phyloP scores from a whole-genome alignment of 2,888 invertebrate species.

The Limnephilus marmoratus region DNA sequence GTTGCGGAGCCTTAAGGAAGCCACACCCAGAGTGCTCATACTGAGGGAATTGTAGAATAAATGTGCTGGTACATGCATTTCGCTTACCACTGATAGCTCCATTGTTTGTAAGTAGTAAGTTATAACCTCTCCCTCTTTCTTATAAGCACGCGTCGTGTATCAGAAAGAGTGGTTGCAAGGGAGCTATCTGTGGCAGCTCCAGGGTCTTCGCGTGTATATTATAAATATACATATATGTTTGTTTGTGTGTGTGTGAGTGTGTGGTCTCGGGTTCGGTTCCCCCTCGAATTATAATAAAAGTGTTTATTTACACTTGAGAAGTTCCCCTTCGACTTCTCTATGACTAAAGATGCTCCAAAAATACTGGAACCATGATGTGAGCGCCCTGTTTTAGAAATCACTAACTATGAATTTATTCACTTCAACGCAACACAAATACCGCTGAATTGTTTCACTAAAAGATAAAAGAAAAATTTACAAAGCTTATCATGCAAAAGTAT shows the following conservation, averaged over 20 bases:
- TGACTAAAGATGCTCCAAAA: constrained; percentile 32
- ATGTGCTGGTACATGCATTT: neutral
- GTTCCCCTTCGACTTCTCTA: constrained; percentile 48
- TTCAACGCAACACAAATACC: neutral
- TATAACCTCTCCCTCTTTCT: neutral
- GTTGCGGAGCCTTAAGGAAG: neutral
- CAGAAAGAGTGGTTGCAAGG: neutral
- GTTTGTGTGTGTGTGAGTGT: neutral
- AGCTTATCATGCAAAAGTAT: no score
- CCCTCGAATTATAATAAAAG: constrained; percentile 42
- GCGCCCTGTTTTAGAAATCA: neutral
- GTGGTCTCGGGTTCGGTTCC: neutral
- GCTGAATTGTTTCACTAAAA: neutral
- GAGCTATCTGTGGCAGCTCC: neutral
- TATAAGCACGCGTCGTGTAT: neutral
- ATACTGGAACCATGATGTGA: neutral
- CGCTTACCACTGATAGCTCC: neutral
- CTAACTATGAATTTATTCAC: neutral
- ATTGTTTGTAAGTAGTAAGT: neutral
- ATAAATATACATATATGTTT: neutral
- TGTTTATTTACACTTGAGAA: constrained; percentile 56
- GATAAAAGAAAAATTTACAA: neutral
- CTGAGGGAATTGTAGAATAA: no score
- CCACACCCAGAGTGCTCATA: neutral
- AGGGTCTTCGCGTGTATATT: no score